These are phyloP conservation scores for Camponotus fellah DNA, from an alignment of 2,888 invertebrate genomes.

Conservation along the genomic window DNA sequence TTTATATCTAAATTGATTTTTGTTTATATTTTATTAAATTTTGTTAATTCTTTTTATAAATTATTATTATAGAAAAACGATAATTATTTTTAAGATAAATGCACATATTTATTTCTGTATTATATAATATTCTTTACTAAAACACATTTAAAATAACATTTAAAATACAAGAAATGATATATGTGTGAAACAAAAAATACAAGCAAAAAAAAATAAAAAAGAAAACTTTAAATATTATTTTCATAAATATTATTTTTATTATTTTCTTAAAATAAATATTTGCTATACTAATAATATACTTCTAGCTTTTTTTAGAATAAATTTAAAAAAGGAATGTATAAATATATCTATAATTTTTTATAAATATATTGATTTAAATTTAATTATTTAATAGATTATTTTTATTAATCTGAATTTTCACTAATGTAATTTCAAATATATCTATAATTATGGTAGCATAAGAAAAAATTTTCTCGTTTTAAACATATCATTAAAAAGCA, in stretches of 20 bases:
- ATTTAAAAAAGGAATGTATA: neutral
- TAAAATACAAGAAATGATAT: too few relatives aligned
- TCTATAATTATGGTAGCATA: neutral
- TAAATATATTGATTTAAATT: neutral
- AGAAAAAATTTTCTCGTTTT: neutral
- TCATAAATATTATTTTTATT: too few relatives aligned
- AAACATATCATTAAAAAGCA: neutral
- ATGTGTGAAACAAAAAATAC: too few relatives aligned
- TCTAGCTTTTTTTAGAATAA: neutral
- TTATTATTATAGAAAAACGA: too few relatives aligned
- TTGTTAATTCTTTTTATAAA: too few relatives aligned
- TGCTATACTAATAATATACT: neutral
- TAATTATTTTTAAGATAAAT: too few relatives aligned
- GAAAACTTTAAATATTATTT: neutral
- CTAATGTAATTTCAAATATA: neutral
- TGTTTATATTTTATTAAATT: too few relatives aligned
- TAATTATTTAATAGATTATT: neutral
- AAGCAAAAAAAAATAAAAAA: too few relatives aligned
- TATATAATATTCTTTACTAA: too few relatives aligned
- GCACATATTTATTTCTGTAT: too few relatives aligned
- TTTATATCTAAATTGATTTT: too few relatives aligned
- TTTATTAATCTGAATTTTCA: neutral
- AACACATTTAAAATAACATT: too few relatives aligned
- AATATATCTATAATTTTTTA: neutral
- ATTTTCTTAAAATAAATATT: neutral